A percentile compares a stretch with the other conserved stretches of the same genome.
phyloP scores from a whole-genome alignment of 2,113 vertebrate genomes.

The Cacatua alba region DNA sequence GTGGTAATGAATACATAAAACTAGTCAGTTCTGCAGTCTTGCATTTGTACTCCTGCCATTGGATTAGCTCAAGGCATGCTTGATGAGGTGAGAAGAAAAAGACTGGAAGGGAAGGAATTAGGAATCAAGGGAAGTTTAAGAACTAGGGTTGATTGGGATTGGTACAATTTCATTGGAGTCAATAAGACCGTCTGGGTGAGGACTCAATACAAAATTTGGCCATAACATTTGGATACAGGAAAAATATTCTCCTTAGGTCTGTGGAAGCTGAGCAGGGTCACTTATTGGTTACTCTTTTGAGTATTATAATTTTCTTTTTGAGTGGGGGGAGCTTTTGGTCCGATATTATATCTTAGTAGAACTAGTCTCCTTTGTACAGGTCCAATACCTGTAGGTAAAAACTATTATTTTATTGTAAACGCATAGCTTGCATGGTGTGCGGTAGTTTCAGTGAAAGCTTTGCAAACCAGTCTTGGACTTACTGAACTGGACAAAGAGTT shows the following conservation, averaged over 20 bases:
- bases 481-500: background rate
- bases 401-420: background rate
- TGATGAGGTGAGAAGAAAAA: background rate
- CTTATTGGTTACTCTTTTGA: background rate
- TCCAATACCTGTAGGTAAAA: background rate
- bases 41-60: background rate
- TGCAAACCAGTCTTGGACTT: background rate
- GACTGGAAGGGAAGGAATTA: background rate
- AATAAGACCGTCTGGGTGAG: background rate
- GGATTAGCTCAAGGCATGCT: background rate
- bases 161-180: background rate
- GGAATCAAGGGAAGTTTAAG: background rate
- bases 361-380: background rate
- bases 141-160: background rate
- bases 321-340: background rate
- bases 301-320: background rate
- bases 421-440: background rate
- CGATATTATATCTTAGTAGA: background rate
- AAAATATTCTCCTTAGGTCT: background rate
- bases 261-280: background rate
- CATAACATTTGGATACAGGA: background rate
- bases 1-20: background rate
- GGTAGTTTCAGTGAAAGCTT: background rate
- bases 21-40: background rate
- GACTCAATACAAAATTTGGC: background rate